These are phyloP conservation scores for Pachymerium ferrugineum DNA, from an alignment of 2,888 invertebrate genomes.

Conservation along the genomic window DNA sequence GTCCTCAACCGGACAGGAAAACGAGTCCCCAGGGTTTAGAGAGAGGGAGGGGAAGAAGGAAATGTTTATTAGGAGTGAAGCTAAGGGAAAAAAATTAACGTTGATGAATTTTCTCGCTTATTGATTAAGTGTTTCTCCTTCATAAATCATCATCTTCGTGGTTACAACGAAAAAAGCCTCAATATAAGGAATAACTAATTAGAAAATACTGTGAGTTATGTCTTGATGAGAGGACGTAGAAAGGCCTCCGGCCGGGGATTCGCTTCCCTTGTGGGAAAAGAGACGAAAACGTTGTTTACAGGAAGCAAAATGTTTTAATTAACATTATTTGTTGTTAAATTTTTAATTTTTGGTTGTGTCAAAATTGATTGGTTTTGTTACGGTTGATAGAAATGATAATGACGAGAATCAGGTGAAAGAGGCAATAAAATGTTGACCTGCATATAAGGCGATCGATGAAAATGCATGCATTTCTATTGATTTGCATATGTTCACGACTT, in stretches of 20 bases:
- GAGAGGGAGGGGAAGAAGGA: slow-evolving; percentile 13
- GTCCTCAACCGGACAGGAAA: slow-evolving; percentile 27
- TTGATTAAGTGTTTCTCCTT: slow-evolving; percentile 24
- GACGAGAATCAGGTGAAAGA: no score
- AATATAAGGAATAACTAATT: background rate
- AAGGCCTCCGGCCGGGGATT: background rate
- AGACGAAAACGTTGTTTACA: background rate
- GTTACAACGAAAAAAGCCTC: slow-evolving; percentile 9
- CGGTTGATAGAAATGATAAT: no score
- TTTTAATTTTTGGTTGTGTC: background rate
- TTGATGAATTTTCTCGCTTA: slow-evolving; percentile 27
- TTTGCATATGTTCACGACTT: no score
- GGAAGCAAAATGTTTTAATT: background rate
- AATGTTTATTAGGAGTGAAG: slow-evolving; percentile 23
- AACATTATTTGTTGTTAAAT: background rate
- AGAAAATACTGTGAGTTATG: slow-evolving; percentile 2
- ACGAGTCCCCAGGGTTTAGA: slow-evolving; percentile 9
- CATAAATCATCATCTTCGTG: slow-evolving; percentile 18
- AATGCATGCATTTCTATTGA: no score
- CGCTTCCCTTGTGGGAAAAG: background rate
- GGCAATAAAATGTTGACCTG: no score
- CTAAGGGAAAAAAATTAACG: slow-evolving; percentile 5
- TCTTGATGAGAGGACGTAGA: slow-evolving; percentile 6
- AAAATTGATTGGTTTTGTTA: no score
- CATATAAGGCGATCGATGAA: no score